These are phyloP conservation scores for Agelaius tricolor DNA, from an alignment of 2,113 vertebrate genomes.

Conservation along the genomic window DNA sequence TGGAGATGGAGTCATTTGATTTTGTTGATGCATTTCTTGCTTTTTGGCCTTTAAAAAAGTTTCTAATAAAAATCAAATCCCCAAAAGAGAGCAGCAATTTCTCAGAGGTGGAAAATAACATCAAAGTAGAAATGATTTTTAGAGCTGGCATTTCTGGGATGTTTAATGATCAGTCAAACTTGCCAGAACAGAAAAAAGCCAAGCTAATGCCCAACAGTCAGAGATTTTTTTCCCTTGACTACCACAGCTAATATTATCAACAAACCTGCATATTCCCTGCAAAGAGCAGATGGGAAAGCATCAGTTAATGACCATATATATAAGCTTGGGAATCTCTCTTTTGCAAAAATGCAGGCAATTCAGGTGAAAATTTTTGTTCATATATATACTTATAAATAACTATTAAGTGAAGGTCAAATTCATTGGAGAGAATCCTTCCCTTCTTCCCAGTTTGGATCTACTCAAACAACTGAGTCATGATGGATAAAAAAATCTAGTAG, in stretches of 20 bases:
- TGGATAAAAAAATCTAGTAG: background rate
- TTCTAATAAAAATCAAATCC: slow-evolving; percentile 60
- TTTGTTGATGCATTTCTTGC: slow-evolving; percentile 29
- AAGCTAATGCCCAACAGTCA: slow-evolving; percentile 9
- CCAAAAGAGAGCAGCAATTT: slow-evolving; percentile 31
- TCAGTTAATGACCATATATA: background rate
- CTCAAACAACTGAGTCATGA: background rate
- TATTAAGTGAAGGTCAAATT: background rate
- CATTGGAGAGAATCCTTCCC: background rate
- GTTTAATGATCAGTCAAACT: slow-evolving; percentile 52
- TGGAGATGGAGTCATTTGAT: background rate
- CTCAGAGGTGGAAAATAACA: slow-evolving; percentile 49
- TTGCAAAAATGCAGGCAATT: background rate
- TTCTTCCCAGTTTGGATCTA: background rate
- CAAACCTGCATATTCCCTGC: background rate
- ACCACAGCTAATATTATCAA: slow-evolving; percentile 13
- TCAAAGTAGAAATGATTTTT: slow-evolving; percentile 53
- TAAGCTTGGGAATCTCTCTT: background rate
- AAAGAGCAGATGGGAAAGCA: slow-evolving; percentile 1
- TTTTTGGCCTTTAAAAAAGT: slow-evolving; percentile 49
- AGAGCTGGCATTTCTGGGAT: slow-evolving; percentile 40
- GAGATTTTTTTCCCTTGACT: slow-evolving; percentile 35
- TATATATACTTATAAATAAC: background rate
- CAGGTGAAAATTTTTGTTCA: background rate
- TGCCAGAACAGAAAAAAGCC: slow-evolving; percentile 41